Evolutionary conservation across 1,140 invertebrate genomes (phyloP).

Genomic region (Carcinoscorpius rotundicauda): DNA sequence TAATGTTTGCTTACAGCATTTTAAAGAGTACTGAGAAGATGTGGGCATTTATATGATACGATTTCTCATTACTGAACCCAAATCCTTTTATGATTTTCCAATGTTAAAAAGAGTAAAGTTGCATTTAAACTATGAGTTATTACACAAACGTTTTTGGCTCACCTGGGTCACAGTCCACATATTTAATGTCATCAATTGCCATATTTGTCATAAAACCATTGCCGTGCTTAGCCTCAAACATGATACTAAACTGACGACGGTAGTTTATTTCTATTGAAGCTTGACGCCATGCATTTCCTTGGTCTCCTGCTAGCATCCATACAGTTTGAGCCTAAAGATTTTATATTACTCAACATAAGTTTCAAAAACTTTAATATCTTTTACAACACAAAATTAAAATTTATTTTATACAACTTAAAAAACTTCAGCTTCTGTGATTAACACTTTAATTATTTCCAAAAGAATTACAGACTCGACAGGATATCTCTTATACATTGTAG

Average conservation of each 20-base stretch:
- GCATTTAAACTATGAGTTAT: too few species aligned
- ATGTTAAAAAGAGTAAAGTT: too few species aligned
- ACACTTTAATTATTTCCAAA: too few species aligned
- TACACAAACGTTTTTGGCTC: background rate
- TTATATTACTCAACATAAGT: background rate
- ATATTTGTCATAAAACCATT: background rate
- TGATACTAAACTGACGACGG: conserved; percentile 8
- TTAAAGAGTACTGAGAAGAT: too few species aligned
- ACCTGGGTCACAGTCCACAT: conserved; percentile 11
- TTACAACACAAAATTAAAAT: background rate
- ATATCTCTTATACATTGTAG: too few species aligned
- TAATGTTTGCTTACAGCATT: too few species aligned
- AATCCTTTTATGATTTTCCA: too few species aligned
- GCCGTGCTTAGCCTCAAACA: conserved; percentile 1
- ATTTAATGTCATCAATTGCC: conserved; percentile 17
- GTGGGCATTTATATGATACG: too few species aligned
- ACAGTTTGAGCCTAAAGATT: background rate
- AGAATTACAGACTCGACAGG: too few species aligned
- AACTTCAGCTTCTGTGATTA: too few species aligned
- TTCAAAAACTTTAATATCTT: background rate
- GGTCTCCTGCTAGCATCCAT: conserved; percentile 3
- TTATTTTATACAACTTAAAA: too few species aligned
- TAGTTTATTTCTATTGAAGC: conserved; percentile 2
- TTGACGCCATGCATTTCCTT: conserved; percentile 3
- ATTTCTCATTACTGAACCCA: too few species aligned